Evolutionary conservation across 2,797 vertebrate genomes (phyloP), one percentile per base, ranked within the genome.

Genomic region (Pelodytes ibericus): DNA sequence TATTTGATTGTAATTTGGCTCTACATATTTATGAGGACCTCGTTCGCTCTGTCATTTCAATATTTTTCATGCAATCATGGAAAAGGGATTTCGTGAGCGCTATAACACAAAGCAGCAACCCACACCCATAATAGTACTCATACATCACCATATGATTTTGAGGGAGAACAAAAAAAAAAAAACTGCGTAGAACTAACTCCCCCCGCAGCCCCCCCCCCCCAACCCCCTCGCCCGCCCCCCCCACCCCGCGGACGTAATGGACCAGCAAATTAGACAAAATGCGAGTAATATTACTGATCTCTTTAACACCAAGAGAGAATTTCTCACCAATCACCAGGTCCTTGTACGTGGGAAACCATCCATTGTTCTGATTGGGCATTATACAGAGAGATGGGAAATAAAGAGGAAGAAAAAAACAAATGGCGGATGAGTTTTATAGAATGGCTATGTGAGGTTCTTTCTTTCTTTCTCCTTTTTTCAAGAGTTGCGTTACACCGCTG

Each of bases 21-120:
- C 62, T 72, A 71, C 69, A 77, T 77, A 77, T 77, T 72, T 72
- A 77, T 77, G 75, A 72, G 75, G 3, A 49, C 33, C 61, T 72
- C 39, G 66, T 72, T 65, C 49, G 62, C 53, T 63, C 27, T 72
- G 69, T 72, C 62, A 65, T 59, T 66, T 72, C 61, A 72, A 36
- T 71, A 77, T 77, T 66, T 76, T 72, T 72, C 39, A 66, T 72
- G 60, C 53, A 72, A 70, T 77, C 49, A 65, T 51, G 57, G 51
- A 33, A 65, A 18, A 49, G n/a, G 68, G 41, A 59, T 47, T 58
- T 56, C 13, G 36, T 62, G 65, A 70, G 53, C 33, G 60, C 33
- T 3, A 26, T 39, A 24, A 29, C 9, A 24, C 47, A 31, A n/a
- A 26, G 51, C 26, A 11, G 7, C n/a, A 24, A 30, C 13, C 33